Percentiles rank a stretch among this genome's conserved stretches.
Conservation (phyloP, 2,797 vertebrate species). For the Etheostoma perlongum region DNA sequence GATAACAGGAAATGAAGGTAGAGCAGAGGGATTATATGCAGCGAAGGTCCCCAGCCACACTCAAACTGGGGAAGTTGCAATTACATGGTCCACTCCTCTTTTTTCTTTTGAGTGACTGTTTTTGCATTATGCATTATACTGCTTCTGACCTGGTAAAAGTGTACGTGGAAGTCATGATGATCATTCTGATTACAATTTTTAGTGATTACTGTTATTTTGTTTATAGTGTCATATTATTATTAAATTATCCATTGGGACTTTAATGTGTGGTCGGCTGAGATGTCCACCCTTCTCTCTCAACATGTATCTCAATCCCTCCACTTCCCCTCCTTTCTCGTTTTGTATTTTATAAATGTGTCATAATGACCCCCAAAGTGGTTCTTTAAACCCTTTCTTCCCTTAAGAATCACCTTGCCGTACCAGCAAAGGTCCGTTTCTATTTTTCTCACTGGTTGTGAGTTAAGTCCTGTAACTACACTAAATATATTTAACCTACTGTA, state of each 20-base stretch:
- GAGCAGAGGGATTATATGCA: not conserved
- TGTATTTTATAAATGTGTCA: slow-evolving; percentile 21
- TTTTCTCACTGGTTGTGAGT: not conserved
- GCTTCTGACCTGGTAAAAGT: not conserved
- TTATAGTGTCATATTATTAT: not conserved
- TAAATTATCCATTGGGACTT: slow-evolving; percentile 24
- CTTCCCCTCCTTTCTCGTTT: not conserved
- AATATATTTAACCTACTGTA: not conserved
- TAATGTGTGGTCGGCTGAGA: slow-evolving; percentile 40
- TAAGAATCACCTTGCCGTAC: slow-evolving; percentile 29
- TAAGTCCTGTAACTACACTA: not conserved
- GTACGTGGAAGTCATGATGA: not conserved
- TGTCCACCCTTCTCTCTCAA: slow-evolving; percentile 6
- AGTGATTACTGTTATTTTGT: not conserved
- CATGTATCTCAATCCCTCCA: slow-evolving; percentile 28
- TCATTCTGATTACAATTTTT: not conserved
- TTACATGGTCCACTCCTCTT: not conserved
- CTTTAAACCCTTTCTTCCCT: not conserved
- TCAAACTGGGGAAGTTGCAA: not conserved
- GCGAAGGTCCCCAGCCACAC: slow-evolving; percentile 1
- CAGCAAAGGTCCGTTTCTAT: slow-evolving; percentile 48
- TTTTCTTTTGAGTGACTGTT: not conserved
- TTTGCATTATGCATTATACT: not conserved
- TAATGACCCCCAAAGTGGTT: slow-evolving; percentile 22
- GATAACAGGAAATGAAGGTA: slow-evolving; percentile 23